Evolutionary conservation across 92 coral and sea anemone species (phyloP), one percentile per base, ranked within the genome.

Genomic region (Isaurus tuberculatus): DNA sequence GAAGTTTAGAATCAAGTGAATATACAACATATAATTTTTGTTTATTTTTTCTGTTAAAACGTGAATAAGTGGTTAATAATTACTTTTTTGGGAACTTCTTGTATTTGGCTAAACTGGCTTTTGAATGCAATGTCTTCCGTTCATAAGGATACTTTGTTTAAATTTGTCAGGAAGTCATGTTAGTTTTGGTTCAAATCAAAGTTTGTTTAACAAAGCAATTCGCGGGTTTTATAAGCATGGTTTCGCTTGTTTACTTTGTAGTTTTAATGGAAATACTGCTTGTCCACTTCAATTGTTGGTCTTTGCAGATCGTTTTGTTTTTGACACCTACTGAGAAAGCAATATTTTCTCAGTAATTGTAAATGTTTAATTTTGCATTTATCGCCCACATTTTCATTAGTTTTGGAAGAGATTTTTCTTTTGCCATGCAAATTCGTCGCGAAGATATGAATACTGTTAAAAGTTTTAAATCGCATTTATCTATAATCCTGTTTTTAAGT

Each of bases 131-230:
- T 51, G 32, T 33, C 33, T 77, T 25, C n/a, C 34, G 31, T 53
- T 77, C 49, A 36, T 49, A 57, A 16, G 26, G 57, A 20, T 26
- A 63, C 69, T 10, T 20, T 48, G n/a, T 27, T 27, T 72, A 22
- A 5, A n/a, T n/a, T 15, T 60, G 33, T 34, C 70, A 77, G 29
- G 43, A 77, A 33, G 58, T 26, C 51, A 10, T 77, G 70, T 77
- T 77, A 28, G 82, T 40, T 77, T 60, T 57, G 32, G 30, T 25
- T 15, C 20, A 23, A 36, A 25, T 55, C 30, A 4, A 57, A 57
- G 55, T 77, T 77, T 77, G 82, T 77, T 77, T 77, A 60, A 58
- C 69, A 40, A 77, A 77, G 69, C 70, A 77, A 55, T 77, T 58
- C 82, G 25, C 55, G 31, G 33, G 64, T 34, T 25, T 32, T 61